These are phyloP conservation scores for Brachyptera putata DNA, from an alignment of 2,888 invertebrate species.

Conservation along the genomic window DNA sequence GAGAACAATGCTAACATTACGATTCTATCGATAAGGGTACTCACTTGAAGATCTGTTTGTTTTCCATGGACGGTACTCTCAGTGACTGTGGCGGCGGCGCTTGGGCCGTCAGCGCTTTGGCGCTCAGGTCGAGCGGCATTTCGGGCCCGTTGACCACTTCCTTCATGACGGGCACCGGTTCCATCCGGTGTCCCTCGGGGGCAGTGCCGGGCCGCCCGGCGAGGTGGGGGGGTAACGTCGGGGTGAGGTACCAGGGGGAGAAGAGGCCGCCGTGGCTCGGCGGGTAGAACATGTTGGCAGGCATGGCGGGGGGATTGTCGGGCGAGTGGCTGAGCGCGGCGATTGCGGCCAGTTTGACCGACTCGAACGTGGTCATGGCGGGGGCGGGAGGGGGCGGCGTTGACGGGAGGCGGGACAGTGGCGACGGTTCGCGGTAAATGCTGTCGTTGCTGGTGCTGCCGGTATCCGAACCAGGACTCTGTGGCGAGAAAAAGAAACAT, in stretches of 20 bases:
- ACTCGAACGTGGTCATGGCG: conserved; percentile 35
- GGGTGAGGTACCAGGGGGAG: conserved; percentile 46
- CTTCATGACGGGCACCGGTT: background rate
- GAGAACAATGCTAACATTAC: too few species aligned
- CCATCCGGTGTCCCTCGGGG: background rate
- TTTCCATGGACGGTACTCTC: conserved; percentile 45
- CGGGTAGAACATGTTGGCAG: conserved; percentile 36
- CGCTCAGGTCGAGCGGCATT: conserved; percentile 82
- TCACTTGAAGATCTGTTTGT: conserved; percentile 67
- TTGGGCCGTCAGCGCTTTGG: conserved; percentile 49
- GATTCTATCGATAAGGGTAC: too few species aligned
- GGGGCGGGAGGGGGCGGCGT: conserved; percentile 17
- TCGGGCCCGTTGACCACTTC: conserved; percentile 44
- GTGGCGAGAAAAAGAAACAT: conserved; percentile 2
- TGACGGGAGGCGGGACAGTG: conserved; percentile 22
- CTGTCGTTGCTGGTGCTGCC: conserved; percentile 29
- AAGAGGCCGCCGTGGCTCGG: conserved; percentile 36
- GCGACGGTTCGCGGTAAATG: conserved; percentile 29
- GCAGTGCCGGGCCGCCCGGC: conserved; percentile 10
- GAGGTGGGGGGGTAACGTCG: conserved; percentile 48
- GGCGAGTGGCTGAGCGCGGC: conserved; percentile 52
- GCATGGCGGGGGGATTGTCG: conserved; percentile 40
- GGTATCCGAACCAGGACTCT: conserved; percentile 31
- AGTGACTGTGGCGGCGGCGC: conserved; percentile 30
- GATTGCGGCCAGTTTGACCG: conserved; percentile 51